Percentiles rank a stretch among this genome's conserved stretches.
phyloP scores from a whole-genome alignment of 2,113 vertebrate genomes.

The Pterophyllum scalare region DNA sequence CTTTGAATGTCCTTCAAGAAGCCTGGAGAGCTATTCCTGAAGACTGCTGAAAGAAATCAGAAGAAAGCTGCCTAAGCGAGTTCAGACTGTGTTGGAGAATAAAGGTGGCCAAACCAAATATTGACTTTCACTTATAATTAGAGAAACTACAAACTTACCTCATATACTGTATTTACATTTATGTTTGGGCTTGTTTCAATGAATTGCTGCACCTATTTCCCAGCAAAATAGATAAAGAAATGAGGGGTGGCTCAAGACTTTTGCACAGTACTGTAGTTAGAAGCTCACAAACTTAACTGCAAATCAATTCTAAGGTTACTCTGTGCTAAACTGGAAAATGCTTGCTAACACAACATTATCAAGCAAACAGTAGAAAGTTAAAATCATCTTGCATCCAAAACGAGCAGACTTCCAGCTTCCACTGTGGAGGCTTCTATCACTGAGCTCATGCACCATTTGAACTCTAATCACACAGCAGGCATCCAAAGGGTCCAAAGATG shows the following conservation, averaged over 20 bases:
- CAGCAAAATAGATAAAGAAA: not conserved
- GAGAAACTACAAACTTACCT: too few species aligned
- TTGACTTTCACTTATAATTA: too few species aligned
- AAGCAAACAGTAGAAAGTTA: not conserved
- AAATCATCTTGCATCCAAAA: not conserved
- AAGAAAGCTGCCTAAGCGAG: too few species aligned
- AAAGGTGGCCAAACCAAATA: too few species aligned
- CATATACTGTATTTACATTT: too few species aligned
- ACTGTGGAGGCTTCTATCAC: not conserved
- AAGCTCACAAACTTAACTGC: not conserved
- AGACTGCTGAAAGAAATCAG: not conserved
- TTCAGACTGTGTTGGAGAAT: too few species aligned
- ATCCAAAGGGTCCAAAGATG: not conserved
- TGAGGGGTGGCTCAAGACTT: not conserved
- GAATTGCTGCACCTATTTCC: too few species aligned
- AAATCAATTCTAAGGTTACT: slow-evolving; percentile 1
- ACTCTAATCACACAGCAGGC: slow-evolving; percentile 1
- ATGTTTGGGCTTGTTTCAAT: too few species aligned
- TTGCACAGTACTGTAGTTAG: too few species aligned
- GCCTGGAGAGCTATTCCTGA: not conserved
- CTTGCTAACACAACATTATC: not conserved
- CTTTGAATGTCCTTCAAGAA: too few species aligned
- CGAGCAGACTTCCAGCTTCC: not conserved
- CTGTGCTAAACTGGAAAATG: not conserved
- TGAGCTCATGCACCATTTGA: not conserved